Evolutionary conservation across 2,113 vertebrate genomes (phyloP).

Genomic region (Typhlomys cinereus): DNA sequence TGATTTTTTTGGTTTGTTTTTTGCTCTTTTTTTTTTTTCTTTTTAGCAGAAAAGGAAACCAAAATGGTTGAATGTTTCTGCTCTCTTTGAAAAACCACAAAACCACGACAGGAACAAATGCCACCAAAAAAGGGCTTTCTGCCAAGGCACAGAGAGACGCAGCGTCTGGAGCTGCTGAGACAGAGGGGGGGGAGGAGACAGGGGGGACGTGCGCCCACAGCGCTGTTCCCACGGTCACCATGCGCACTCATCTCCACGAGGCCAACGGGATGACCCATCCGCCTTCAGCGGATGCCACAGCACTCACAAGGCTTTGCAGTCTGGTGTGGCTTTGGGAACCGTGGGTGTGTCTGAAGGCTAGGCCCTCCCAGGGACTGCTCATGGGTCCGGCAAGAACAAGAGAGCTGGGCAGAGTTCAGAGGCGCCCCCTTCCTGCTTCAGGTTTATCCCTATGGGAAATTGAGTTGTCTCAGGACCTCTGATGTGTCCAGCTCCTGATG

Average conservation of each 20-base stretch:
- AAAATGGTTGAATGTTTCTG: not conserved
- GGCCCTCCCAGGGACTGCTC: not conserved
- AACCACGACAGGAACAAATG: constrained; percentile 8
- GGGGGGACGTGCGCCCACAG: not conserved
- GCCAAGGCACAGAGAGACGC: not conserved
- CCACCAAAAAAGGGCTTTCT: not conserved
- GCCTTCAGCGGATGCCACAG: not conserved
- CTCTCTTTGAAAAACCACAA: constrained; percentile 42
- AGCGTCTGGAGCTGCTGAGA: not conserved
- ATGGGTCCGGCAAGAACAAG: not conserved
- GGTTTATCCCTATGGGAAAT: not conserved
- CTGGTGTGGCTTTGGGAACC: not conserved
- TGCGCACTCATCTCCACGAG: not conserved
- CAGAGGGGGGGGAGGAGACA: not conserved
- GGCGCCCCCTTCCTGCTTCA: not conserved
- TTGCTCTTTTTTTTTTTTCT: no score
- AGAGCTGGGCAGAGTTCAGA: not conserved
- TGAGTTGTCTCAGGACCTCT: not conserved
- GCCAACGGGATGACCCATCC: not conserved
- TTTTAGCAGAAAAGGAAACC: constrained; percentile 33
- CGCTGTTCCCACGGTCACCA: constrained; percentile 41
- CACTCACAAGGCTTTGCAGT: not conserved
- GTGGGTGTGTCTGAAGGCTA: no score
- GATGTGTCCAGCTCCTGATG: fast-evolving
- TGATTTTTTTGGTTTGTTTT: no score